Evolutionary conservation across 1,140 invertebrate species (phyloP).

Genomic region (Drosophila bipectinata): DNA sequence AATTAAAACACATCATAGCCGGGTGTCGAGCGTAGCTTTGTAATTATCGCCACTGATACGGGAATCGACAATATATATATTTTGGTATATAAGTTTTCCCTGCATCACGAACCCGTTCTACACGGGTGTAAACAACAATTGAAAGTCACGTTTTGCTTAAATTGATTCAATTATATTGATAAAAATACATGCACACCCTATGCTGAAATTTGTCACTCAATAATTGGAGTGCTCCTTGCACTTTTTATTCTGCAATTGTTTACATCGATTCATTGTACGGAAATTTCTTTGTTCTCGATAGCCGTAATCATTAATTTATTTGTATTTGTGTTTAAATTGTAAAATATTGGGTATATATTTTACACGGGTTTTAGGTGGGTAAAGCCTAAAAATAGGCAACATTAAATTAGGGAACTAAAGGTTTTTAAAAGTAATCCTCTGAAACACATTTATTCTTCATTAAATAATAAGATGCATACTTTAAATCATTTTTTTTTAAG

Average conservation of each 20-base stretch:
- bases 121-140: constrained; percentile 46
- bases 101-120: constrained; percentile 16
- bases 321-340: not conserved
- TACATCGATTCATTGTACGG: constrained; percentile 1
- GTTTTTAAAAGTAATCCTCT: too few species aligned
- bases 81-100: not conserved
- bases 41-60: constrained; percentile 66
- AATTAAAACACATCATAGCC: constrained; percentile 27
- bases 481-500: too few species aligned
- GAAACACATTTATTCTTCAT: too few species aligned
- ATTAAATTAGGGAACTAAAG: too few species aligned
- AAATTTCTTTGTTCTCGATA: constrained; percentile 24
- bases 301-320: not conserved
- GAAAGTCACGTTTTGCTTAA: constrained; percentile 58
- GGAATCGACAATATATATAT: constrained; percentile 9
- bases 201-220: constrained; percentile 16
- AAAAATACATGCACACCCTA: constrained; percentile 21
- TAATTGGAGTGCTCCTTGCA: constrained; percentile 5
- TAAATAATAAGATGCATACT: too few species aligned
- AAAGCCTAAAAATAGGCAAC: not conserved
- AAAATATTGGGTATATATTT: not conserved
- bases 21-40: constrained; percentile 24
- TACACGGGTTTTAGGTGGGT: not conserved
- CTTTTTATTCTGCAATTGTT: constrained; percentile 14
- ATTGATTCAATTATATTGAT: constrained; percentile 56